phyloP scores from a whole-genome alignment of 2,113 vertebrate genomes.

The Melanostigma gelatinosum region DNA sequence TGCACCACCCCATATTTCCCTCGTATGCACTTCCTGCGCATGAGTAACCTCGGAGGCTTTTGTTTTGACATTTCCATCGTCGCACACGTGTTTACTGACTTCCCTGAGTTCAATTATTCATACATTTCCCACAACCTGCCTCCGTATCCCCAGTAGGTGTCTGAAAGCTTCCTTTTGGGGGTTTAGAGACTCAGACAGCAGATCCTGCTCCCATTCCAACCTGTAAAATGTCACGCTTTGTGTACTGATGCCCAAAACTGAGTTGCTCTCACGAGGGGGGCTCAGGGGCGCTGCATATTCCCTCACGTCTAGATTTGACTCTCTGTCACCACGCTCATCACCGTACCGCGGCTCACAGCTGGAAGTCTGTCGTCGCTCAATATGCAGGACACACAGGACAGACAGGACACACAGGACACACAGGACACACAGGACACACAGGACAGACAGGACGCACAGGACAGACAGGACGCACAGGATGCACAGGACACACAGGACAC shows the following conservation, averaged over 20 bases:
- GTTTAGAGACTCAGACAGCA: conserved; percentile 61
- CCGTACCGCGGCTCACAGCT: background rate
- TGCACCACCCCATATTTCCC: background rate
- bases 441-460: no score
- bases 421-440: no score
- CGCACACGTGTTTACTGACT: conserved; percentile 42
- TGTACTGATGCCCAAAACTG: conserved; percentile 47
- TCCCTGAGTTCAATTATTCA: conserved; percentile 54
- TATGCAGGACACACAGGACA: no score
- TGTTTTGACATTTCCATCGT: conserved; percentile 47
- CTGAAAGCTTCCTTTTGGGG: conserved; percentile 58
- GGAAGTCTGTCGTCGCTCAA: conserved; percentile 1
- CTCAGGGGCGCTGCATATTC: background rate
- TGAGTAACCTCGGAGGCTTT: conserved; percentile 29
- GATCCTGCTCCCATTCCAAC: conserved; percentile 45
- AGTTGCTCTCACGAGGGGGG: conserved; percentile 28
- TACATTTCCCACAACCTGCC: conserved; percentile 44
- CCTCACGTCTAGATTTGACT: conserved; percentile 43
- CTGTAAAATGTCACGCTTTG: conserved; percentile 59
- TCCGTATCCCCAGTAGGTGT: conserved; percentile 64
- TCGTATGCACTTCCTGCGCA: conserved; percentile 10
- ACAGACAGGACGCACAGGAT: no score
- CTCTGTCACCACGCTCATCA: background rate
- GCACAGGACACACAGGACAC: no score
- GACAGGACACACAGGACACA: no score